A percentile compares a stretch with the other conserved stretches of the same genome.
Evolutionary conservation across 1,140 invertebrate species (phyloP).

Genomic region (Nebria ingens): DNA sequence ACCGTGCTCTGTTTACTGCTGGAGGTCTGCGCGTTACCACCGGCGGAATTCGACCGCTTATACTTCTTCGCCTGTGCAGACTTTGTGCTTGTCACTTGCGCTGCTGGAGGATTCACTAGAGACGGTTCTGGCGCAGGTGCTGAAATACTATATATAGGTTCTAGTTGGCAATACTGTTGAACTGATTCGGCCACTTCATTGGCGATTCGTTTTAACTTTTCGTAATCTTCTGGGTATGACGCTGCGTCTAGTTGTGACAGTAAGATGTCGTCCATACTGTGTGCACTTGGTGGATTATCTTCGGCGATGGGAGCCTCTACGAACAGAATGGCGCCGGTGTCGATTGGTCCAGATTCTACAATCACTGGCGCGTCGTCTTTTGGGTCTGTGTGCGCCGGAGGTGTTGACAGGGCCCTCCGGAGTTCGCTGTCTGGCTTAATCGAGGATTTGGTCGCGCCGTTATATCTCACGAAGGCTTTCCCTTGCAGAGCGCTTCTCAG

Average conservation of each 20-base stretch:
- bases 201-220: slow-evolving; percentile 61
- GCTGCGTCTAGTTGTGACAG: slow-evolving; percentile 55
- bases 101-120: not conserved
- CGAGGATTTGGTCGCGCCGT: slow-evolving; percentile 26
- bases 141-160: slow-evolving; percentile 27
- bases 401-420: slow-evolving; percentile 36
- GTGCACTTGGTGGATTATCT: slow-evolving; percentile 48
- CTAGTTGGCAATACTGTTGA: slow-evolving; percentile 56
- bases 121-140: slow-evolving; percentile 29
- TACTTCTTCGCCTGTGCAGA: slow-evolving; percentile 38
- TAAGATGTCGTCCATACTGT: slow-evolving; percentile 59
- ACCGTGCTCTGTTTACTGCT: slow-evolving; percentile 27
- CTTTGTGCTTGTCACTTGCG: slow-evolving; percentile 40
- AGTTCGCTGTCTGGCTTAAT: slow-evolving; percentile 38
- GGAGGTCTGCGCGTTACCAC: slow-evolving; percentile 14
- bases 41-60: slow-evolving; percentile 35
- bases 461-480: slow-evolving; percentile 48
- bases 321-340: slow-evolving; percentile 35
- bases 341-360: slow-evolving; percentile 34
- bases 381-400: slow-evolving; percentile 37
- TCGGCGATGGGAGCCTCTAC: slow-evolving; percentile 31
- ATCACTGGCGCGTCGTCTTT: slow-evolving; percentile 35
- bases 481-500: slow-evolving; percentile 72
- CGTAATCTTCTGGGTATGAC: slow-evolving; percentile 57
- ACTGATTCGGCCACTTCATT: slow-evolving; percentile 61